Base-by-base conservation (phyloP, 2,888 invertebrate genomes). In the Alsophila aescularia region DNA sequence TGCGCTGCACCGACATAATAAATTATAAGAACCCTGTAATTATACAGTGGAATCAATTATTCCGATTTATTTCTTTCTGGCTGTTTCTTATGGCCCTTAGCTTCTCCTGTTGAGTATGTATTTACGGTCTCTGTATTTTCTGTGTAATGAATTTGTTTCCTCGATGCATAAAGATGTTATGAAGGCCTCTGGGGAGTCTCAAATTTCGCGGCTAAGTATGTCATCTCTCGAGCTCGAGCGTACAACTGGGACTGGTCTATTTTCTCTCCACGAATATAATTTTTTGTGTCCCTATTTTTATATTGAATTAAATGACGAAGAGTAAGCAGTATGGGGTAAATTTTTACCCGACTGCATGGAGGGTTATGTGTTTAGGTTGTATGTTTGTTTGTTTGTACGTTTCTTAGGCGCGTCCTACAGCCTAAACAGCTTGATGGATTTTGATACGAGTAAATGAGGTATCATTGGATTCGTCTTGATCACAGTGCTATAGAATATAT, bases 1-100 rank as follows among this genome's bases (percentile, higher is more conserved):
- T 50, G 44, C 32, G 29, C 47, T 44, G 43, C 45, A 47, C 14
- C 40, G 10, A 54, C 52, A 52, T 50, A 50, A 59, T 58, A 58
- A 54, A 58, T 54, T 56, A 55, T 35, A 7, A 14, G 16, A 41
- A 29, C 54, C 48, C 49, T 44, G 14, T n/a, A 34, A 48, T 53
- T 52, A 42, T 43, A 27, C 37, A 43, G 10, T 42, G 36, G 42
- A 48, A 37, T 54, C 49, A 49, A 54, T 43, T 39, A 54, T 39
- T 21, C 16, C 15, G 14, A 21, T 36, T 16, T 9, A 9, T 14
- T 16, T 40, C 0, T 39, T 12, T 39, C 8, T 21, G 5, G 13
- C 16, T 18, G 29, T 27, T 15, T 36, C 27, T 7, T n/a, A 24
- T 21, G 2, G 16, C 12, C 15, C 12, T 27, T 40, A 39, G 35